Evolutionary conservation across 30 jellyfish, hydroid and myxozoan species (phyloP).

Genomic region (Catostylus mosaicus): DNA sequence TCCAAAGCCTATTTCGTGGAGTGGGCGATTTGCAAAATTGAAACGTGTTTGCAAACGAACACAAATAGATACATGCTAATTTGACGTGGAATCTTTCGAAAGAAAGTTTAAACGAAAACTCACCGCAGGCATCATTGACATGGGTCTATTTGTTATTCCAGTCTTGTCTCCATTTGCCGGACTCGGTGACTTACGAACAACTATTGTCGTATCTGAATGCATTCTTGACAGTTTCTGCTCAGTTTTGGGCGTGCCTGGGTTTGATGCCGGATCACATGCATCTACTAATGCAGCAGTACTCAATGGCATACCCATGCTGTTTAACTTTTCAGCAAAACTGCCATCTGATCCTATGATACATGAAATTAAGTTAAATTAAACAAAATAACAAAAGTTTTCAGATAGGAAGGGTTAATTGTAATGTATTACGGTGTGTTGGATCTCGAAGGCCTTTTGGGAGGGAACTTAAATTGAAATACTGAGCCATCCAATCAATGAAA

Average conservation of each 20-base stretch:
- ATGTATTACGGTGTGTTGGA: too few species aligned
- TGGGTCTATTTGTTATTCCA: constrained; percentile 37
- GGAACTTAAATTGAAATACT: too few species aligned
- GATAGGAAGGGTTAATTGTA: too few species aligned
- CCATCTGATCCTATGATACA: constrained; percentile 43
- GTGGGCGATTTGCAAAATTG: too few species aligned
- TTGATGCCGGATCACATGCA: constrained; percentile 77
- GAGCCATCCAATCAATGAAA: too few species aligned
- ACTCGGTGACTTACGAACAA: constrained; percentile 50
- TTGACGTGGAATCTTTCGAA: too few species aligned
- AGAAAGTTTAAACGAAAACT: too few species aligned
- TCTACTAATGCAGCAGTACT: constrained; percentile 72
- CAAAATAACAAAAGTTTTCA: too few species aligned
- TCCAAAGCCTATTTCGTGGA: too few species aligned
- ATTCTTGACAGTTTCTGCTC: constrained; percentile 69
- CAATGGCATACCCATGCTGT: constrained; percentile 76
- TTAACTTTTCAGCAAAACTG: constrained; percentile 77
- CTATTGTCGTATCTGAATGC: constrained; percentile 76
- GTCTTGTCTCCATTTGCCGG: constrained; percentile 71
- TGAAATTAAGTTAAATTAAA: neutral
- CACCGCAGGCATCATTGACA: constrained; percentile 69
- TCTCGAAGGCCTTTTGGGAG: too few species aligned
- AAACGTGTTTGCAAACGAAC: too few species aligned
- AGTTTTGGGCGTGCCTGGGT: constrained; percentile 38
- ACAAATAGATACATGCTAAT: too few species aligned